phyloP scores from a whole-genome alignment of 2,797 vertebrate genomes.

The Chrosomus eos region DNA sequence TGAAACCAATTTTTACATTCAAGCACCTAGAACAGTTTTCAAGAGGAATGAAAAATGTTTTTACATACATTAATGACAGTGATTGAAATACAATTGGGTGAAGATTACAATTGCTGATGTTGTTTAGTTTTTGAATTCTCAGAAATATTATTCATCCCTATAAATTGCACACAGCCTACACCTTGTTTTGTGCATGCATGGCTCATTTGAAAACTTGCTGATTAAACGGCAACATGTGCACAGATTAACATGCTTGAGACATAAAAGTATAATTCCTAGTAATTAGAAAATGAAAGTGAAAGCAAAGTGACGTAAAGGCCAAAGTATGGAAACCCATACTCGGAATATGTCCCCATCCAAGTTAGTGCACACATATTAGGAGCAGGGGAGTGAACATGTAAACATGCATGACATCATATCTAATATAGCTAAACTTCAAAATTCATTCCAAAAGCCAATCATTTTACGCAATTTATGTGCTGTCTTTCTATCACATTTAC shows the following conservation, averaged over 20 bases:
- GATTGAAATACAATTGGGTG: background rate
- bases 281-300: background rate
- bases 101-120: background rate
- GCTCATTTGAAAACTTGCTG: background rate
- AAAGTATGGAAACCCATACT: background rate
- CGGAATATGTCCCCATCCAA: background rate
- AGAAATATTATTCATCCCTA: background rate
- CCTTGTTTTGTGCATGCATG: background rate
- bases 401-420: background rate
- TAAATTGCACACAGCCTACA: background rate
- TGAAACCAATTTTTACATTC: background rate
- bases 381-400: background rate
- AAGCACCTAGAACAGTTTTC: background rate
- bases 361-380: background rate
- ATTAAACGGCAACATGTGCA: background rate
- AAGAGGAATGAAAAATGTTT: background rate
- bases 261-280: background rate
- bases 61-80: background rate
- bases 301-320: background rate
- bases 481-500: conserved; percentile 1
- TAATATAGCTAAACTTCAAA: background rate
- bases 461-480: background rate
- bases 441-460: background rate
- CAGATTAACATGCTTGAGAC: background rate
- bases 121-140: background rate